Conservation (phyloP, 64 coral and sea anemone species). For the Montipora cactus region DNA sequence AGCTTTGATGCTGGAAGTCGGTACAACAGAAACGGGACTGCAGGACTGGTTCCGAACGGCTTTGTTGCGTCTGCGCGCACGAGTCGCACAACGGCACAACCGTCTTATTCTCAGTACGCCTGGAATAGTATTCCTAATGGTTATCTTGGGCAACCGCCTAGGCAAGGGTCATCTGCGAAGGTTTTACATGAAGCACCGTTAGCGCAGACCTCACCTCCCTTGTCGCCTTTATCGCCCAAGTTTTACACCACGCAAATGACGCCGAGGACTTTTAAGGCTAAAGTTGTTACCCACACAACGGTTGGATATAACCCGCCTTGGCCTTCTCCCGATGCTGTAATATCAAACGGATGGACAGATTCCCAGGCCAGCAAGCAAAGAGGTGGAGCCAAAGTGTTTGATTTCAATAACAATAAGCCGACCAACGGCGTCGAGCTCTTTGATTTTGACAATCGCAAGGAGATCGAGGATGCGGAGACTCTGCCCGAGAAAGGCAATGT, state of each 20-base stretch:
- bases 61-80: not conserved
- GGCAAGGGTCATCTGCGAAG: not conserved
- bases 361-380: not conserved
- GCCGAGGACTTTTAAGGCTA: conserved; percentile 36
- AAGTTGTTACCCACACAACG: conserved; percentile 3
- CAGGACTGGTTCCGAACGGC: not conserved
- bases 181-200: conserved; percentile 54
- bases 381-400: not conserved
- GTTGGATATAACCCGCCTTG: not conserved
- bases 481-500: conserved; percentile 83
- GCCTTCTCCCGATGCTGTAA: too few relatives aligned
- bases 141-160: not conserved
- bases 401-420: conserved; percentile 54
- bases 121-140: conserved; percentile 18
- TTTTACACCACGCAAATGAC: conserved; percentile 64
- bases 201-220: conserved; percentile 13
- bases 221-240: conserved; percentile 44
- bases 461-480: not conserved
- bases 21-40: not conserved
- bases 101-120: conserved; percentile 9
- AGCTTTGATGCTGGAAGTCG: conserved; percentile 29
- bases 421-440: not conserved
- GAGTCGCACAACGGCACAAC: not conserved
- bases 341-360: not conserved
- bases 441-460: conserved; percentile 12